Evolutionary conservation across 2,113 vertebrate species (phyloP), one percentile per base, ranked within the genome.

Genomic region (Plotosus lineatus): DNA sequence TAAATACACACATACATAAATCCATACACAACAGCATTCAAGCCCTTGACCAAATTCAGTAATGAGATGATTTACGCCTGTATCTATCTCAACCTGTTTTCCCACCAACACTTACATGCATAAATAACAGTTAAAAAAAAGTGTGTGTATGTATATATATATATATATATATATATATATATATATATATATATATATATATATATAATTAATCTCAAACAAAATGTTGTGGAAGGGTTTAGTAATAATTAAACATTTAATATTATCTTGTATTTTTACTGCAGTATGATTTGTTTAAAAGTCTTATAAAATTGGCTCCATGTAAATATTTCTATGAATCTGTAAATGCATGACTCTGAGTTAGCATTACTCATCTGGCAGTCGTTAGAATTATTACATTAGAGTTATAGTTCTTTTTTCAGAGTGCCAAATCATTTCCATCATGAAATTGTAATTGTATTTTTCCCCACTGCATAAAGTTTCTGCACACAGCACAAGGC

Each of bases 401-500:
- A n/a, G n/a, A n/a, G n/a, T n/a, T n/a, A n/a, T n/a, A n/a, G n/a
- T n/a, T n/a, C n/a, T n/a, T n/a, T n/a, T n/a, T 33, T 51, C 1
- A 33, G 14, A n/a, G 12, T 21, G 28, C 33, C 40, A 50, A 48
- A 63, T 85, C 12, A 55, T 76, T 75, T 46, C 46, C 23, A 53
- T 56, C 21, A 51, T 51, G 19, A 10, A 48, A 71, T 9, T 17
- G 21, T 51, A 51, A 3, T 14, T 26, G 12, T 60, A 40, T 14
- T 51, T 77, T 42, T 69, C 75, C 69, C 71, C 82, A 86, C 82
- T 82, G 82, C 77, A 79, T 82, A 83, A 71, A 65, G 33, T 38
- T 46, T 85, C 86, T 88, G 84, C 83, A 90, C 90, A 90, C 89
- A 88, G 88, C 80, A 85, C 88, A 87, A 85, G 86, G 83, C 84